Evolutionary conservation across 2,888 invertebrate genomes (phyloP), one percentile per base, ranked within the genome.

Genomic region (Argyresthia goedartella): DNA sequence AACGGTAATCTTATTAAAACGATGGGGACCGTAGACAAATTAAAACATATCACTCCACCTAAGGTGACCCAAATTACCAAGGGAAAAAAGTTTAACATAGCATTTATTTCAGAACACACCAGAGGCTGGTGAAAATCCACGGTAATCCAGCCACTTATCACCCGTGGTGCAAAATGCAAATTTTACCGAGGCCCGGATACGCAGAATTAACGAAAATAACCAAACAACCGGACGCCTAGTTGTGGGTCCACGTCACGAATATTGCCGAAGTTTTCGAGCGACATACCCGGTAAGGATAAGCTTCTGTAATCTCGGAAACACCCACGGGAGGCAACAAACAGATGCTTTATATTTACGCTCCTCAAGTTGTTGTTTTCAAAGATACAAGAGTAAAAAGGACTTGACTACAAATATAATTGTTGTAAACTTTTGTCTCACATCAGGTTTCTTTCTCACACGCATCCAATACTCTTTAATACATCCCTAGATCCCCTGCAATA

Each of bases 81-180:
- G 52, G 78, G 81, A 85, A 85, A n/a, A 81, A 85, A 80, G 76
- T 82, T 85, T 81, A 82, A 81, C 78, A 81, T 77, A 25, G 82
- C 82, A 82, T 85, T 85, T 84, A 84, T 85, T 84, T 82, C 78
- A 78, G 81, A 70, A 73, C 81, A 85, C 82, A 85, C 84, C n/a
- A 42, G 80, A 79, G 81, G 79, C 81, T 75, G 81, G 76, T 78
- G 73, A 73, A 76, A 81, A 84, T 81, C 84, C 85, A 72, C 68
- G 78, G 81, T 86, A 86, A 86, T 86, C 86, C 86, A 58, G 63
- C 73, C 82, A 86, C 86, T 85, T 86, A 86, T 86, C 86, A 86
- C 86, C 81, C 81, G 85, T 84, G 81, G 85, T 84, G 81, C 84
- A 86, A 86, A 86, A 86, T 86, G 86, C 86, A 86, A 86, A 86